Conservation (phyloP, 2,113 vertebrate genomes). For the Marmota monax region DNA sequence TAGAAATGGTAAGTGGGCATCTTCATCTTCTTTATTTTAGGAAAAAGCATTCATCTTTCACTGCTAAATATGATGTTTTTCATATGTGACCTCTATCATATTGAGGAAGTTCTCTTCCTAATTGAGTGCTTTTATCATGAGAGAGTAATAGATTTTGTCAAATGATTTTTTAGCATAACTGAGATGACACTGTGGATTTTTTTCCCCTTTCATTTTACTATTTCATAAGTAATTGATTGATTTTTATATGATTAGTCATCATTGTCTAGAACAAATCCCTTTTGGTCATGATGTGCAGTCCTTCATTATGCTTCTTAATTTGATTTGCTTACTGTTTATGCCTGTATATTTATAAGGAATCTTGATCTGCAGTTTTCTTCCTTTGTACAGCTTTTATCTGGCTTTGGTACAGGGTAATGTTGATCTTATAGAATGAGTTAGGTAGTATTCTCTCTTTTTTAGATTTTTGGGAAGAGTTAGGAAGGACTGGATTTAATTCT, state of each 20-base stretch:
- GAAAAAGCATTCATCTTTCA: neutral
- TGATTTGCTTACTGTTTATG: neutral
- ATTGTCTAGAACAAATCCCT: neutral
- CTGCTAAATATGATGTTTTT: neutral
- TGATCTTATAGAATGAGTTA: neutral
- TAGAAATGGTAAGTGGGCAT: neutral
- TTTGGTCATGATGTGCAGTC: neutral
- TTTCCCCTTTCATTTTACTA: neutral
- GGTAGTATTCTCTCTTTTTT: neutral
- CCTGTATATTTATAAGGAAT: neutral
- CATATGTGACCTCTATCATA: neutral
- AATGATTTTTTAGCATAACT: neutral
- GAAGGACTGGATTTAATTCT: neutral
- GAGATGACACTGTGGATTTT: neutral
- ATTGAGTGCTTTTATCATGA: neutral
- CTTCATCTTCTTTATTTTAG: neutral
- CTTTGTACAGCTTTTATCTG: neutral
- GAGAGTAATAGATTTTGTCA: neutral
- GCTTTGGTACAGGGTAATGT: neutral
- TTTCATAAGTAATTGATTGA: neutral
- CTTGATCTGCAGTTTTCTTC: neutral
- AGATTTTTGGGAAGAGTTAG: neutral
- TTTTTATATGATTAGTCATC: neutral
- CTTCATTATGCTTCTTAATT: neutral
- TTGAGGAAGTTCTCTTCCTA: neutral